Percentiles rank a stretch among this genome's conserved stretches.
phyloP scores from a whole-genome alignment of 2,888 invertebrate genomes.

The Apeira syringaria region DNA sequence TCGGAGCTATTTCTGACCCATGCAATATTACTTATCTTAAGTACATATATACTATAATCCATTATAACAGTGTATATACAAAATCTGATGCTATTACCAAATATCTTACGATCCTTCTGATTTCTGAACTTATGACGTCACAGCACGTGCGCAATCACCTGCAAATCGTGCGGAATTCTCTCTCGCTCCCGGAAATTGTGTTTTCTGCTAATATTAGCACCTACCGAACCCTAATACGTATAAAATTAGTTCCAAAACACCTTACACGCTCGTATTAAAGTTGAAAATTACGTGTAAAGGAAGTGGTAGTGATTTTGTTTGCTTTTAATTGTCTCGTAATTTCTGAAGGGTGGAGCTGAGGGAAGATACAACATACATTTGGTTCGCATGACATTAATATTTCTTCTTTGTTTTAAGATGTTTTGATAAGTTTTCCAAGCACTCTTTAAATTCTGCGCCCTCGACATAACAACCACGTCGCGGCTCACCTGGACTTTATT shows the following conservation, averaged over 20 bases:
- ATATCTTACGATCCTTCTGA: not conserved
- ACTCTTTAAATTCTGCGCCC: no score
- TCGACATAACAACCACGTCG: no score
- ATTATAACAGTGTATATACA: no score
- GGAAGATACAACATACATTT: no score
- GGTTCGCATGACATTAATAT: no score
- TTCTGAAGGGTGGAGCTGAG: constrained; percentile 31
- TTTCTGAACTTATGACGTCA: constrained; percentile 18
- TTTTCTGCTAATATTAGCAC: constrained; percentile 64
- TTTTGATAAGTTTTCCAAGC: no score
- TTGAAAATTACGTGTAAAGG: constrained; percentile 20
- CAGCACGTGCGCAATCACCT: constrained; percentile 55
- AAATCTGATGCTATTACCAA: not conserved
- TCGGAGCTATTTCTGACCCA: no score
- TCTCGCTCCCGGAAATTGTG: constrained; percentile 61
- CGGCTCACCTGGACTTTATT: no score
- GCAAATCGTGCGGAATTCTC: constrained; percentile 61
- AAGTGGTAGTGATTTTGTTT: constrained; percentile 40
- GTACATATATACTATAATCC: no score
- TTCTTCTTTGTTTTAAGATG: no score
- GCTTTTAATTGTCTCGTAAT: constrained; percentile 54
- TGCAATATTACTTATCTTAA: no score
- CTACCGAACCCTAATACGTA: constrained; percentile 36
- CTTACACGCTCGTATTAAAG: constrained; percentile 21
- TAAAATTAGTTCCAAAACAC: constrained; percentile 7